Conservation (phyloP, 64 coral and sea anemone genomes). For the Montipora cactus region DNA sequence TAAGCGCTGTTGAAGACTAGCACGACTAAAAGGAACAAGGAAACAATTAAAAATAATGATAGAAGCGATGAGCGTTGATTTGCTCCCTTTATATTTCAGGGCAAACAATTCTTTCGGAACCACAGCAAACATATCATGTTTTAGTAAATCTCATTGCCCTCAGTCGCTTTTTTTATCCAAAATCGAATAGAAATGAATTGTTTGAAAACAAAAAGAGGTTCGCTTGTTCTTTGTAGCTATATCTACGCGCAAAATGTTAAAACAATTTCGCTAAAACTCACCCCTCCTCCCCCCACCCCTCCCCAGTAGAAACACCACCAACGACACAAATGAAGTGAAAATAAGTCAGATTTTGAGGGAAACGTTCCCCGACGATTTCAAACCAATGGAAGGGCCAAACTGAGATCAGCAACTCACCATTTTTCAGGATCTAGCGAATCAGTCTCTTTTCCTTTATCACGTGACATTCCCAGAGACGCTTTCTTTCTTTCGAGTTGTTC, state of each 20-base stretch:
- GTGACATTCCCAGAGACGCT: slow-evolving; percentile 62
- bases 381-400: neutral
- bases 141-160: neutral
- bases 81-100: no score
- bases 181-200: no score
- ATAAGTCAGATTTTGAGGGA: no score
- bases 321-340: no score
- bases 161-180: no score
- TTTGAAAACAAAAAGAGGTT: no score
- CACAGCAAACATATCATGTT: neutral
- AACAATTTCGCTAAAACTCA: no score
- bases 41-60: neutral
- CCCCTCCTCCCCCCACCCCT: no score
- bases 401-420: slow-evolving; percentile 48
- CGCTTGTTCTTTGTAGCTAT: no score
- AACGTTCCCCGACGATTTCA: no score
- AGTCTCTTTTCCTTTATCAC: slow-evolving; percentile 45
- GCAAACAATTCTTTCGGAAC: neutral
- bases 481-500: slow-evolving; percentile 88
- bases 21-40: slow-evolving; percentile 65
- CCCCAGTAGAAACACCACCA: no score
- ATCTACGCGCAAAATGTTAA: no score
- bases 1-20: slow-evolving; percentile 86
- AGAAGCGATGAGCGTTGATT: neutral
- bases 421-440: slow-evolving; percentile 70